Percentiles rank a stretch among this genome's conserved stretches.
phyloP scores from a whole-genome alignment of 2,113 vertebrate species.

The Zapornia atra region DNA sequence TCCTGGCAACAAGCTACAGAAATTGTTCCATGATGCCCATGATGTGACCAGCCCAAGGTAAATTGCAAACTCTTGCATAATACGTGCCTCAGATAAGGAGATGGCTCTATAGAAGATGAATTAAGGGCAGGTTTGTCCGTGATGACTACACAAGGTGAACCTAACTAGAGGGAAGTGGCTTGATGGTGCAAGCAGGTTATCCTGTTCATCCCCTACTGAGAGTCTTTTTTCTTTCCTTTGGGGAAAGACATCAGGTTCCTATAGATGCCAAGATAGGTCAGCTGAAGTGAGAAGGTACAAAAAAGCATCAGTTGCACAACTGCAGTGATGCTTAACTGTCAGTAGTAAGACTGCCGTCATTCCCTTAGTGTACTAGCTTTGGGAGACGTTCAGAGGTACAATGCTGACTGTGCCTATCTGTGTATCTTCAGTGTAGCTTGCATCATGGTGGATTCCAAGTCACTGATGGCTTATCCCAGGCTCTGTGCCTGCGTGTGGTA shows the following conservation, averaged over 20 bases:
- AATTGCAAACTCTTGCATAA: neutral
- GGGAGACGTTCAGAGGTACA: neutral
- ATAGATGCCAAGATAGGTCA: neutral
- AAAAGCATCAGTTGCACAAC: neutral
- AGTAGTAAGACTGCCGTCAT: neutral
- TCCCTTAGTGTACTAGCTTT: neutral
- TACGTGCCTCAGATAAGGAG: neutral
- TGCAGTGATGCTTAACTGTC: neutral
- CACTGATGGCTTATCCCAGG: neutral
- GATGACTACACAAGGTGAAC: neutral
- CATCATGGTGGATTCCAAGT: neutral
- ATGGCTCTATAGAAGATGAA: neutral
- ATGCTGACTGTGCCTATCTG: neutral
- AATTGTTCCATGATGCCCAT: constrained; percentile 90
- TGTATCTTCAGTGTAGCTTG: neutral
- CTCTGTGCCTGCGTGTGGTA: fast-evolving
- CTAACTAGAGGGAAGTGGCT: neutral
- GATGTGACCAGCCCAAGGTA: constrained; percentile 94
- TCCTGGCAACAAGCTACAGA: constrained; percentile 88
- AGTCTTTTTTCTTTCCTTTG: neutral
- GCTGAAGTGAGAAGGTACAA: neutral
- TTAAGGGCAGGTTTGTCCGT: neutral
- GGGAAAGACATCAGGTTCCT: neutral
- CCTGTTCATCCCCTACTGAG: neutral
- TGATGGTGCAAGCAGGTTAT: neutral